These are phyloP conservation scores for Acrobasis consociella DNA, from an alignment of 2,888 invertebrate species.

Conservation along the genomic window DNA sequence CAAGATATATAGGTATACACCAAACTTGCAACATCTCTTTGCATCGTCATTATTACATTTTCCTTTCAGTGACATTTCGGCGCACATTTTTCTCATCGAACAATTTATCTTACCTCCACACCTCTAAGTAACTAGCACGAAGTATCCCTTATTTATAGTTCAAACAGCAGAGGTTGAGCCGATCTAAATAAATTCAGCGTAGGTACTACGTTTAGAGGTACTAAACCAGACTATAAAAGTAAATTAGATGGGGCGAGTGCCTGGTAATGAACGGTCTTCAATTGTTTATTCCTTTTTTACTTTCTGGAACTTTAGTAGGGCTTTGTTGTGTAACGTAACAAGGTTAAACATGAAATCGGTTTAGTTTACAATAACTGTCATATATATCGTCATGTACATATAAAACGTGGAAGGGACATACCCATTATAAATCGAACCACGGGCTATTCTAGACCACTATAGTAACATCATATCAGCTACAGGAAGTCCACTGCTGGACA, in stretches of 20 bases:
- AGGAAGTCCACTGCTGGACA: too few species aligned
- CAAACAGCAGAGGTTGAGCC: slow-evolving; percentile 30
- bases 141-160: slow-evolving; percentile 33
- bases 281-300: slow-evolving; percentile 19
- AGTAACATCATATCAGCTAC: too few species aligned
- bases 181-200: slow-evolving; percentile 34
- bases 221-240: slow-evolving; percentile 38
- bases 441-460: too few species aligned
- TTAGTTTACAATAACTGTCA: neutral
- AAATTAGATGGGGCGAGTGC: slow-evolving; percentile 30
- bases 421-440: too few species aligned
- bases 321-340: neutral
- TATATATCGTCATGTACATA: too few species aligned
- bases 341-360: neutral
- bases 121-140: slow-evolving; percentile 21
- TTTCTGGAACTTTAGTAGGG: neutral
- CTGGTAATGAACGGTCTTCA: slow-evolving; percentile 18
- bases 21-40: neutral
- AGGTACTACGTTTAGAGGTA: slow-evolving; percentile 32
- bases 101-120: neutral
- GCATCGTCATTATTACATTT: neutral
- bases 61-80: neutral
- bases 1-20: too few species aligned
- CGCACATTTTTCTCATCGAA: slow-evolving; percentile 6
- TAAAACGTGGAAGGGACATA: too few species aligned